Base-by-base conservation (phyloP, 2,797 vertebrate species). In the Mallotus villosus region DNA sequence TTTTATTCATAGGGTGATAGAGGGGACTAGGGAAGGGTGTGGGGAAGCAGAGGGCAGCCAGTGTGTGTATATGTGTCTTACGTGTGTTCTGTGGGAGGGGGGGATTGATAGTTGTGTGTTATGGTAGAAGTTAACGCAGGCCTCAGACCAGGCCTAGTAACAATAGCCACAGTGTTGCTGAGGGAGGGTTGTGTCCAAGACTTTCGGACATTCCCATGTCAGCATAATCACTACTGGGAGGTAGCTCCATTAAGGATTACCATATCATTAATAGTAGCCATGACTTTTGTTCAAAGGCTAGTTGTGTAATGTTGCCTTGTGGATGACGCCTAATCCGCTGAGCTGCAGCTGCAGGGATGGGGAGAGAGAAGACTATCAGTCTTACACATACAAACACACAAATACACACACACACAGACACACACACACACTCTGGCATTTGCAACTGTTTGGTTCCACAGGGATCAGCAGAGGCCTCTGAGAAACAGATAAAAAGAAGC, bases 231-330 rank as follows among this genome's bases (percentile, higher is more conserved):
- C 96, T 97, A 95, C 96, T 97, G 97, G 97, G 97, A 98, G 97
- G 97, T 96, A 97, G 96, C 95, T 97, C 94, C 95, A 96, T 97
- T 95, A 95, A 94, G 97, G 97, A 99, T 99, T 99, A 99, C 95
- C 97, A 99, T 98, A 96, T 99, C 97, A 99, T 99, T 99, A 98
- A 98, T 98, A 97, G 96, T 95, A 97, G 96, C 97, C 96, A 96
- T 99, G 97, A 98, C 97, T 99, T 99, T 97, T 99, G 97, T 99
- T 99, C 97, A 98, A 99, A 99, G 96, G 95, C 95, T 95, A 97
- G 96, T 99, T 98, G 96, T 97, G 97, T 96, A 96, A 97, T 98
- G 97, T 99, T 96, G 96, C 97, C 95, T 96, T 97, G 96, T 95
- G 96, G 95, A 96, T 95, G 97, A 97, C 94, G 93, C 91, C 87